phyloP scores from a whole-genome alignment of 1,140 invertebrate species.

The Andrena cerasifolii region DNA sequence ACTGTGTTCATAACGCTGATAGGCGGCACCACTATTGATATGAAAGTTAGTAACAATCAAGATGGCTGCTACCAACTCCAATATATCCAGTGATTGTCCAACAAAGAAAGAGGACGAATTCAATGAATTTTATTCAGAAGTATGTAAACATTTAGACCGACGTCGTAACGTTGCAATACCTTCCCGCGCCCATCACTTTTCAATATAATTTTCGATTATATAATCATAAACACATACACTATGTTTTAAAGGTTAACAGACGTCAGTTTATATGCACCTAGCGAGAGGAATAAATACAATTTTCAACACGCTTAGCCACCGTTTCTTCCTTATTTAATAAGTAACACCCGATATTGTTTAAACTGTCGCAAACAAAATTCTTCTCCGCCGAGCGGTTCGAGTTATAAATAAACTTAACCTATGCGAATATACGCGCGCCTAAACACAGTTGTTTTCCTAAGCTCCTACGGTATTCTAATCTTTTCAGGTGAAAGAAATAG shows the following conservation, averaged over 20 bases:
- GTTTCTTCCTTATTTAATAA: conserved; percentile 2
- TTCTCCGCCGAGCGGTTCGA: neutral
- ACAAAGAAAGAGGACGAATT: conserved; percentile 85
- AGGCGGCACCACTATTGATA: conserved; percentile 33
- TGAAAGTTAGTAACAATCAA: conserved; percentile 64
- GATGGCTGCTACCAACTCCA: conserved; percentile 80
- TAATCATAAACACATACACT: conserved; percentile 5
- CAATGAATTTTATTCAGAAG: conserved; percentile 87
- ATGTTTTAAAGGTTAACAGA: conserved; percentile 36
- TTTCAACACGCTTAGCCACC: neutral
- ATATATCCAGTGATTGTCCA: conserved; percentile 74
- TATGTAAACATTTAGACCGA: conserved; percentile 71
- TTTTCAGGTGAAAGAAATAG: conserved; percentile 95
- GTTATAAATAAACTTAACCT: conserved; percentile 55
- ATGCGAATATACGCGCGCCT: neutral
- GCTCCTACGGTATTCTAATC: conserved; percentile 15
- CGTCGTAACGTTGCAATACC: neutral
- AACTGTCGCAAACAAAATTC: neutral
- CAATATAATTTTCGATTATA: neutral
- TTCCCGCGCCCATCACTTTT: neutral
- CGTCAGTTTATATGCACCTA: conserved; percentile 37
- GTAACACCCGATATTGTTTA: neutral
- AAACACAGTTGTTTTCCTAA: conserved; percentile 25
- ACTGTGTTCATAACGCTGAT: neutral
- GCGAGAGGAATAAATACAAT: conserved; percentile 16